These are phyloP conservation scores for Poecilia gillii DNA, from an alignment of 2,797 vertebrate genomes.

Conservation along the genomic window DNA sequence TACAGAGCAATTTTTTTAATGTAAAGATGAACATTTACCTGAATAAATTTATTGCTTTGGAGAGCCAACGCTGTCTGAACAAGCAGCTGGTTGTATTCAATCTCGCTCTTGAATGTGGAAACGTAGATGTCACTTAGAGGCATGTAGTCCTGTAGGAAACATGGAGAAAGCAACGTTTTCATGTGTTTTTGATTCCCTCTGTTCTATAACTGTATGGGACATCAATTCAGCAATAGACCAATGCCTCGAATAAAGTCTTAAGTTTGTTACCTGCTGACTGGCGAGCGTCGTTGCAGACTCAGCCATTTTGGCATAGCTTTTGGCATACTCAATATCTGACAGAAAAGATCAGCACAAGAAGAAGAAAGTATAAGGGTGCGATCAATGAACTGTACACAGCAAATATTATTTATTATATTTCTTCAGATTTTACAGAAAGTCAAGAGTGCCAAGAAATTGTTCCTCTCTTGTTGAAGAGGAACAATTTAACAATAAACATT, in stretches of 20 bases:
- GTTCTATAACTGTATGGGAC: neutral
- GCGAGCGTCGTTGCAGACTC: slow-evolving; percentile 90
- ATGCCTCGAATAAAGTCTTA: neutral
- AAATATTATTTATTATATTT: neutral
- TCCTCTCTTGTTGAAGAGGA: neutral
- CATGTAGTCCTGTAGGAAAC: slow-evolving; percentile 89
- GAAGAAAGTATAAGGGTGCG: neutral
- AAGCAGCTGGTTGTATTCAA: slow-evolving; percentile 89
- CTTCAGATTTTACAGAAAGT: neutral
- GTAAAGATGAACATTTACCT: slow-evolving; percentile 79
- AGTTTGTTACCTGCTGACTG: slow-evolving; percentile 86
- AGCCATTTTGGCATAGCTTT: slow-evolving; percentile 91
- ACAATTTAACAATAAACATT: neutral
- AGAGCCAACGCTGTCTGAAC: slow-evolving; percentile 90
- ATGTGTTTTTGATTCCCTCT: neutral
- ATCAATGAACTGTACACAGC: neutral
- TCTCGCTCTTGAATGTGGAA: slow-evolving; percentile 91
- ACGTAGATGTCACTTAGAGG: slow-evolving; percentile 92
- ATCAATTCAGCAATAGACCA: neutral
- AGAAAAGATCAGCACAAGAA: slow-evolving; percentile 21
- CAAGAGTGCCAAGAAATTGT: neutral
- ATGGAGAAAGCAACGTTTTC: slow-evolving; percentile 6
- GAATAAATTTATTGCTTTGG: slow-evolving; percentile 95
- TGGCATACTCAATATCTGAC: slow-evolving; percentile 93
- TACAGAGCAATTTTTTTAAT: neutral